Conservation (phyloP, 1,140 invertebrate species). For the Sesamia nonagrioides region DNA sequence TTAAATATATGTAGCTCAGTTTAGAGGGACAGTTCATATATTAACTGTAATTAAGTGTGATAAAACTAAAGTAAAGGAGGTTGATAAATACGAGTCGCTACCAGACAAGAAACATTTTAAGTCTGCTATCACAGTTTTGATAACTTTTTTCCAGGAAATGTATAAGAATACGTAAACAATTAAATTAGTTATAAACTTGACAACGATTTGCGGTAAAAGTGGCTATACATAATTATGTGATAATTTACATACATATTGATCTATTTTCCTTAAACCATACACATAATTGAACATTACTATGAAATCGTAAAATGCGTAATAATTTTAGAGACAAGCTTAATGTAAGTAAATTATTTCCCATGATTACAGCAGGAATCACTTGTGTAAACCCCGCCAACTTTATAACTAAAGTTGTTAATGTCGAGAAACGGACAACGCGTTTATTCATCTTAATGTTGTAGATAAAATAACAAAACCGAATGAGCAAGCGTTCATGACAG, state of each 20-base stretch:
- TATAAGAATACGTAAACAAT: background rate
- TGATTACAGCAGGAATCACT: constrained; percentile 5
- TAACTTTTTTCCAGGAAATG: constrained; percentile 9
- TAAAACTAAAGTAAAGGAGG: constrained; percentile 5
- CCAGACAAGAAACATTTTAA: background rate
- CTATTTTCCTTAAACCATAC: background rate
- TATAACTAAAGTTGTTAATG: background rate
- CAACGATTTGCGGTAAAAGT: background rate
- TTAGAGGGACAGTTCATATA: constrained; percentile 10
- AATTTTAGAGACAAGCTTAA: background rate
- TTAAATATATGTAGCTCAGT: constrained; percentile 4
- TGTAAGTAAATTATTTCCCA: background rate
- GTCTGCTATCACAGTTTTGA: background rate
- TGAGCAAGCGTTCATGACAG: background rate
- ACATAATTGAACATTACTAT: background rate
- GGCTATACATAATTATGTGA: background rate
- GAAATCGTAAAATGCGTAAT: constrained; percentile 14
- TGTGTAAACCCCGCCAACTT: background rate
- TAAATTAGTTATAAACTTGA: background rate
- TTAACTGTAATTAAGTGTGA: constrained; percentile 28
- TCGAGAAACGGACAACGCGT: background rate
- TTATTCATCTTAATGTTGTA: background rate
- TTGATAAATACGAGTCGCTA: constrained; percentile 18
- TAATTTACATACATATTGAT: background rate
- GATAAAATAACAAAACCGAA: no score